These are phyloP conservation scores for Hydriomena furcata DNA, from an alignment of 2,888 invertebrate genomes.

Conservation along the genomic window DNA sequence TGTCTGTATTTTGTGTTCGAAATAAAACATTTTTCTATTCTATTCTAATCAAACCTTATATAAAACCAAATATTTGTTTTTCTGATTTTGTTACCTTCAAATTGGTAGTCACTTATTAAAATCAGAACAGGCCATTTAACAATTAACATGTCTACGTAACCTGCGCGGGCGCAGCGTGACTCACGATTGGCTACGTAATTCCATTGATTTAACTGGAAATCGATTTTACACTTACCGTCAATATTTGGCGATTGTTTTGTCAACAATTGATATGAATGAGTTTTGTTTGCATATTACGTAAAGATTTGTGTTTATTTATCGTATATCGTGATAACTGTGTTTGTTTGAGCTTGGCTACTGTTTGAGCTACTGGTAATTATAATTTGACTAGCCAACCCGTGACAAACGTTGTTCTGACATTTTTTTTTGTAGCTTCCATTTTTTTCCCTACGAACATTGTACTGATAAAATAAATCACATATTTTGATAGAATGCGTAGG, in stretches of 20 bases:
- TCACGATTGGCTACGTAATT: constrained; percentile 49
- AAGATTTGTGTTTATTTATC: constrained; percentile 31
- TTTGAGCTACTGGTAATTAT: constrained; percentile 12
- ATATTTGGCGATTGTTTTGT: constrained; percentile 47
- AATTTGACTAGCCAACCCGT: constrained; percentile 1
- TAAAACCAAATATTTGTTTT: constrained; percentile 20
- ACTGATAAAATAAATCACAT: too few species aligned
- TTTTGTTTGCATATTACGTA: constrained; percentile 28
- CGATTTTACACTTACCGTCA: constrained; percentile 44
- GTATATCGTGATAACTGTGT: constrained; percentile 25
- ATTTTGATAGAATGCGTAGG: too few species aligned
- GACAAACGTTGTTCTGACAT: too few species aligned
- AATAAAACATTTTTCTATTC: too few species aligned
- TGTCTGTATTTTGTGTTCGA: too few species aligned
- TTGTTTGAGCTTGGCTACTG: constrained; percentile 19
- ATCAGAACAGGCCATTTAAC: constrained; percentile 46
- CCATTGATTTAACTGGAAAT: constrained; percentile 40
- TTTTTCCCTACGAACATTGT: too few species aligned
- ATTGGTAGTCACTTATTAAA: too few species aligned
- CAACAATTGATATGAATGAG: constrained; percentile 39
- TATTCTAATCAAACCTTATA: too few species aligned
- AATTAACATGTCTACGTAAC: constrained; percentile 63
- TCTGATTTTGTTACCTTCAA: too few species aligned
- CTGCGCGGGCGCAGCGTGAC: constrained; percentile 52
- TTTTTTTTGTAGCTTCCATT: too few species aligned